These are phyloP conservation scores for Epinephelus fuscoguttatus DNA, from an alignment of 2,113 vertebrate genomes.

Conservation along the genomic window DNA sequence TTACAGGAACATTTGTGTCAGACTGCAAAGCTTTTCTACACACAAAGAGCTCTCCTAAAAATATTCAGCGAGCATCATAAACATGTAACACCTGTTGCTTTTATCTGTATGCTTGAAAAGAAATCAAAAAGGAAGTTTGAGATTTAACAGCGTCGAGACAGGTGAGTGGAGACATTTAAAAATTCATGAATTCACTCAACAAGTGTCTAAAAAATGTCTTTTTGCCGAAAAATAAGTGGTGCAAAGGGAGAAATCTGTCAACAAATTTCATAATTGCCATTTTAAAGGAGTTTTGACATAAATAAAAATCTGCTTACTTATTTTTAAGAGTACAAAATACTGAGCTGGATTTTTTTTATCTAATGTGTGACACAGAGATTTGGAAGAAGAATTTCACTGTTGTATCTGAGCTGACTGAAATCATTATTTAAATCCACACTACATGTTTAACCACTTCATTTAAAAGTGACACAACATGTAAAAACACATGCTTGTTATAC, in stretches of 20 bases:
- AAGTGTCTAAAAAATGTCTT: neutral
- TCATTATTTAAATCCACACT: neutral
- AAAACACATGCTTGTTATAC: neutral
- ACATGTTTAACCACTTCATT: neutral
- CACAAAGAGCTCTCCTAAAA: slow-evolving; percentile 17
- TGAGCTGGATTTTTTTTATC: neutral
- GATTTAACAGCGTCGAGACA: neutral
- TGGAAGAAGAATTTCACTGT: neutral
- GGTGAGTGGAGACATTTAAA: neutral
- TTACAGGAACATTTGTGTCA: slow-evolving; percentile 56
- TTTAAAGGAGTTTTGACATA: neutral
- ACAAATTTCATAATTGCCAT: neutral
- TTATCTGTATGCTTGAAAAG: neutral
- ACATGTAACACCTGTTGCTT: slow-evolving; percentile 60
- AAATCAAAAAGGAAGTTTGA: neutral
- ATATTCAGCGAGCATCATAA: slow-evolving; percentile 13
- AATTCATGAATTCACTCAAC: neutral
- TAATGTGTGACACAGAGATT: no score
- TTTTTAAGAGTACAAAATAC: neutral
- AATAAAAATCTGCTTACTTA: neutral
- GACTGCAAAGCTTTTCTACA: slow-evolving; percentile 30
- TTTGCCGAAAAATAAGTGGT: neutral
- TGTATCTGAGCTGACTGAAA: neutral
- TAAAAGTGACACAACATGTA: neutral
- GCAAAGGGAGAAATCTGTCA: neutral